These are phyloP conservation scores for Chromobotia macracanthus DNA, from an alignment of 2,797 vertebrate species.

Conservation along the genomic window DNA sequence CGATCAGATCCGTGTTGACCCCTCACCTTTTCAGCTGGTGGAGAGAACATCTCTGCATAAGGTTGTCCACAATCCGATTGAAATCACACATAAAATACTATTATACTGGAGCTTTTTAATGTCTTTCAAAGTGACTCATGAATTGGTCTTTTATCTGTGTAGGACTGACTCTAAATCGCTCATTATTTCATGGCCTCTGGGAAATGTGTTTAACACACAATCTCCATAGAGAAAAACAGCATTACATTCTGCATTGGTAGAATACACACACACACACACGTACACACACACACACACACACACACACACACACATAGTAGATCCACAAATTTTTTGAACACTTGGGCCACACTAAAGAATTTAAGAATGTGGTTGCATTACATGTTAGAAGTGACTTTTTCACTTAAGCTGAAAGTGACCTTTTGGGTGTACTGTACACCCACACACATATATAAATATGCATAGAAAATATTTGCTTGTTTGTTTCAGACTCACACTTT, in stretches of 20 bases:
- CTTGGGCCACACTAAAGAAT: background rate
- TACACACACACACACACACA: too few relatives aligned
- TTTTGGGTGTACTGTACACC: background rate
- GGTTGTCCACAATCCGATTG: constrained; percentile 69
- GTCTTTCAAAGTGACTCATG: constrained; percentile 7
- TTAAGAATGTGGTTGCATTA: background rate
- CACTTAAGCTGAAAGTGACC: background rate
- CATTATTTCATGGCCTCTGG: constrained; percentile 14
- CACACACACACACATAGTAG: too few relatives aligned
- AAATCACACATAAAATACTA: constrained; percentile 1
- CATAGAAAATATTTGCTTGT: constrained; percentile 16
- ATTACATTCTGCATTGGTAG: background rate
- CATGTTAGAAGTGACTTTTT: background rate
- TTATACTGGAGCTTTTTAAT: background rate
- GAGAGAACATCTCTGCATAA: constrained; percentile 96
- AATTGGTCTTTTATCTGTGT: constrained; percentile 17
- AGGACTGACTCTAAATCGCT: constrained; percentile 20
- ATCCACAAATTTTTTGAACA: too few relatives aligned
- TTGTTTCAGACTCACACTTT: constrained; percentile 90
- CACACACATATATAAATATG: background rate
- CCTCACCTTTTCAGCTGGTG: constrained; percentile 96
- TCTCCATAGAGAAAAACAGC: background rate
- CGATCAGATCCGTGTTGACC: constrained; percentile 91
- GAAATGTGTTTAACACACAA: background rate
- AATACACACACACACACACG: too few relatives aligned